Evolutionary conservation across 2,888 invertebrate species (phyloP).

Genomic region (Clostera curtula): DNA sequence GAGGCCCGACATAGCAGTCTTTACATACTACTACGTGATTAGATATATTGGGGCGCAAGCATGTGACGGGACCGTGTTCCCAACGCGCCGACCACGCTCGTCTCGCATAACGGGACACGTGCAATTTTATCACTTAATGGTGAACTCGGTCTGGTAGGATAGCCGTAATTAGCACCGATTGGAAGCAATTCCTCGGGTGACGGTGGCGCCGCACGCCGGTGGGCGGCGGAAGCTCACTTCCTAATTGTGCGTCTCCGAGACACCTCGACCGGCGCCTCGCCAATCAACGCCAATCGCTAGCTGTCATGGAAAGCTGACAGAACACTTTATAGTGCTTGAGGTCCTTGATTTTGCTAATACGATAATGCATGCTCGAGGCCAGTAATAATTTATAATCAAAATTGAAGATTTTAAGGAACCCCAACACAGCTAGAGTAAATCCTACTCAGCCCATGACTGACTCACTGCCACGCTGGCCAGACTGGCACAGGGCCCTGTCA

Average conservation of each 20-base stretch:
- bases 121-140: constrained; percentile 29
- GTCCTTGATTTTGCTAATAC: constrained; percentile 24
- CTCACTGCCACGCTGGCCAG: no score
- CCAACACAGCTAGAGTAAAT: no score
- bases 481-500: no score
- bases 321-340: constrained; percentile 26
- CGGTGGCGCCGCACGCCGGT: constrained; percentile 62
- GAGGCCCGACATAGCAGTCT: no score
- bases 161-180: constrained; percentile 63
- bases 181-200: constrained; percentile 63
- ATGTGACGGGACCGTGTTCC: constrained; percentile 2
- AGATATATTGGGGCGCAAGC: no score
- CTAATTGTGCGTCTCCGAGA: constrained; percentile 66
- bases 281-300: constrained; percentile 64
- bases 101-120: constrained; percentile 22
- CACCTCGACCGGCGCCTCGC: constrained; percentile 71
- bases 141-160: constrained; percentile 35
- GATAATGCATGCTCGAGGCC: no score
- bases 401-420: no score
- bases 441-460: no score
- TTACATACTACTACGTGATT: no score
- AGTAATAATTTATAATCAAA: no score
- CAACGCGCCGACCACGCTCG: constrained; percentile 8
- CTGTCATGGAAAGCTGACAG: constrained; percentile 33
- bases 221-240: constrained; percentile 73